phyloP scores from a whole-genome alignment of 2,888 invertebrate species.

The Noctua janthe region DNA sequence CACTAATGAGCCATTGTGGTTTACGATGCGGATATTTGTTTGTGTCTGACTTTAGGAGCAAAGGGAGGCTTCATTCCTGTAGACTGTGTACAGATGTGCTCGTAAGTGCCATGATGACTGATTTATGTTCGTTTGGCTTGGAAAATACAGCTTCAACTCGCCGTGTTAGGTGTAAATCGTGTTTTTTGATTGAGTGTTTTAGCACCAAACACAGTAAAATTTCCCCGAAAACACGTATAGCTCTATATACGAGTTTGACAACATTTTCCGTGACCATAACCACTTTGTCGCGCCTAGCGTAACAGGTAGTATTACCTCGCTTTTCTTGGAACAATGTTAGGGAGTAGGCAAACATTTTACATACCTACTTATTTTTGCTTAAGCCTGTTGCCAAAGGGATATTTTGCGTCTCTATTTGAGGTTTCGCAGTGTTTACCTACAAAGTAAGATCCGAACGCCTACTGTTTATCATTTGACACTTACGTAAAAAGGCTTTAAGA shows the following conservation, averaged over 20 bases:
- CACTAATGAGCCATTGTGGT: constrained; percentile 34
- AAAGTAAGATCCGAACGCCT: neutral
- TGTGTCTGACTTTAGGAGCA: constrained; percentile 18
- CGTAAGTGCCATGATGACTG: constrained; percentile 23
- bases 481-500: neutral
- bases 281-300: constrained; percentile 2
- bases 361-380: constrained; percentile 11
- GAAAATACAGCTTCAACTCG: constrained; percentile 17
- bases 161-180: constrained; percentile 26
- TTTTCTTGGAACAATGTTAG: constrained; percentile 32
- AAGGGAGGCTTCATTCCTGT: neutral
- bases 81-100: constrained; percentile 1
- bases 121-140: constrained; percentile 31
- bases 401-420: constrained; percentile 10
- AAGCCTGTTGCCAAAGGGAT: constrained; percentile 25
- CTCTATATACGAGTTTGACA: constrained; percentile 1
- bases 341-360: constrained; percentile 16
- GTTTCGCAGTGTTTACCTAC: neutral
- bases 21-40: constrained; percentile 31
- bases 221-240: neutral
- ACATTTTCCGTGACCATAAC: constrained; percentile 4
- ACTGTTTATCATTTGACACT: neutral
- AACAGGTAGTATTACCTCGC: constrained; percentile 28
- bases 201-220: neutral
- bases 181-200: constrained; percentile 23